Percentiles rank a stretch among this genome's conserved stretches.
Conservation (phyloP, 53 echinoderm and acorn worm genomes). For the Paelopatides confundens region DNA sequence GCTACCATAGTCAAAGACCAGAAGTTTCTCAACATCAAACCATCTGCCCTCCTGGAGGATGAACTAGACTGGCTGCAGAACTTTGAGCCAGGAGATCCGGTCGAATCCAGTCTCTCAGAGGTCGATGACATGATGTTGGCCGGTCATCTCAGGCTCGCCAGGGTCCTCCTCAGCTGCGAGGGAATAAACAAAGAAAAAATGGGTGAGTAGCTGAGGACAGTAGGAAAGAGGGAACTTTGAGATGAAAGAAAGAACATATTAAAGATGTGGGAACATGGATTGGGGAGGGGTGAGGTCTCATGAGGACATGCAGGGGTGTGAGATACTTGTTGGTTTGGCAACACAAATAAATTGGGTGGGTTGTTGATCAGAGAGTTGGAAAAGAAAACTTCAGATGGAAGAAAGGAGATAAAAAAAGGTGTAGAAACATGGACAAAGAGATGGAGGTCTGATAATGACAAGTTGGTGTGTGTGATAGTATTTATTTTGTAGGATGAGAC, state of each 20-base stretch:
- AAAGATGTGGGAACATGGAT: too few species aligned
- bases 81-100: conserved; percentile 93
- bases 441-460: too few species aligned
- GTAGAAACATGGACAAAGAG: background rate
- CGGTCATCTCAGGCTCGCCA: conserved; percentile 89
- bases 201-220: conserved; percentile 68
- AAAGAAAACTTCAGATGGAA: background rate
- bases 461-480: too few species aligned
- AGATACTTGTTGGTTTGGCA: too few species aligned
- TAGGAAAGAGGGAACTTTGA: too few species aligned
- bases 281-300: too few species aligned
- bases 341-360: conserved; percentile 89
- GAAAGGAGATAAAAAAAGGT: background rate
- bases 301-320: too few species aligned
- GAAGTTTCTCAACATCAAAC: conserved; percentile 77
- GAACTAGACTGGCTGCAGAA: conserved; percentile 98
- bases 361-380: background rate
- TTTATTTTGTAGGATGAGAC: too few species aligned
- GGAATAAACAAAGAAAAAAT: conserved; percentile 89
- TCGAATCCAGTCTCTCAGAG: conserved; percentile 71
- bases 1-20: conserved; percentile 73
- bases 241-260: too few species aligned
- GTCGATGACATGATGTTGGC: conserved; percentile 90
- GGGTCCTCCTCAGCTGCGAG: conserved; percentile 90
- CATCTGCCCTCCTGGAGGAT: conserved; percentile 82